A percentile compares a stretch with the other conserved stretches of the same genome.
Evolutionary conservation across 2,888 invertebrate genomes (phyloP).

Genomic region (Drosophila melanosoma): DNA sequence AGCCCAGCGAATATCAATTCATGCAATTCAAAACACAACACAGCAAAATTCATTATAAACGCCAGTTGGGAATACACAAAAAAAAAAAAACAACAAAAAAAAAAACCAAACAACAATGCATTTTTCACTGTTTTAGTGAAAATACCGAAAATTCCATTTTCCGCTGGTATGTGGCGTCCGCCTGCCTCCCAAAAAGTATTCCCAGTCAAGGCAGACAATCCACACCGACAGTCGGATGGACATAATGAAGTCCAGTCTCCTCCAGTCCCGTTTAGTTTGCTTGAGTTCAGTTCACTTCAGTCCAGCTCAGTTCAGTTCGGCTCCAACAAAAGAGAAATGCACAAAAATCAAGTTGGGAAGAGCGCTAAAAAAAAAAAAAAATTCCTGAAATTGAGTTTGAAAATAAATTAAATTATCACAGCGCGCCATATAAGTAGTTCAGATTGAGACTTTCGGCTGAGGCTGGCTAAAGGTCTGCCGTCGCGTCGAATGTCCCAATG

Average conservation of each 20-base stretch:
- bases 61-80: slow-evolving; percentile 11
- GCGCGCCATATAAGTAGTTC: slow-evolving; percentile 67
- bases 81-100: slow-evolving; percentile 20
- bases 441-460: slow-evolving; percentile 26
- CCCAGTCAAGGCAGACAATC: slow-evolving; percentile 37
- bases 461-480: slow-evolving; percentile 7
- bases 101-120: slow-evolving; percentile 64
- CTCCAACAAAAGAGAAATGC: slow-evolving; percentile 53
- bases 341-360: slow-evolving; percentile 64
- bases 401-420: slow-evolving; percentile 78
- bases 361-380: slow-evolving; percentile 52
- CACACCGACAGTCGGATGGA: slow-evolving; percentile 47
- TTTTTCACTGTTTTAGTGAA: slow-evolving; percentile 64
- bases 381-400: slow-evolving; percentile 75
- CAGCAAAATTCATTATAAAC: slow-evolving; percentile 20
- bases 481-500: slow-evolving; percentile 53
- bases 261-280: slow-evolving; percentile 6
- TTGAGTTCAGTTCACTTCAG: slow-evolving; percentile 21
- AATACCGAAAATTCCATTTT: slow-evolving; percentile 52
- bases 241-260: slow-evolving; percentile 67
- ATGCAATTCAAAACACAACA: slow-evolving; percentile 18
- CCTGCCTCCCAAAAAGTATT: slow-evolving; percentile 25
- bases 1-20: slow-evolving; percentile 17
- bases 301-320: not conserved
- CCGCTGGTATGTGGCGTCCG: slow-evolving; percentile 34